Evolutionary conservation across 1,140 invertebrate species (phyloP), one percentile per base, ranked within the genome.

Genomic region (Belonocnema kinseyi): DNA sequence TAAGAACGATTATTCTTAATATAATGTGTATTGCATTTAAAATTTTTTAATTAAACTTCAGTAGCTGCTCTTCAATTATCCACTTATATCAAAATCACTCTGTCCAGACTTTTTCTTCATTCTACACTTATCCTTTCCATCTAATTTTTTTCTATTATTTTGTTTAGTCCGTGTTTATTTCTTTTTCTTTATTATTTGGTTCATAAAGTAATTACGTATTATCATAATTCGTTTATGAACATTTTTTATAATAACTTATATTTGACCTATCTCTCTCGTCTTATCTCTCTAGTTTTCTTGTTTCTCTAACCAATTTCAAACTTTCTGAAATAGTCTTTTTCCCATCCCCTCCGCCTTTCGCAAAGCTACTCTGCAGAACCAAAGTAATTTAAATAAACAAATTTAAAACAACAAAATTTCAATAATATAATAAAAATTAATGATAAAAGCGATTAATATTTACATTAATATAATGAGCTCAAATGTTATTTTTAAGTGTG

Each of bases 11-110:
- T 16, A 66, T n/a, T 40, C 13, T 46, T 46, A 40, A 46, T 17
- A 66, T 40, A 66, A 66, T 46, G n/a, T 40, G 16, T 40, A 33
- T 66, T 66, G 61, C 61, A 40, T n/a, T 40, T 66, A 16, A 14
- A 66, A 46, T 11, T 0, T 40, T 66, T 16, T 3, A 19, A 56
- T 11, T 21, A 66, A 8, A 1, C 3, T 5, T 7, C 26, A 66
- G 21, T 40, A 66, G 58, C 58, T 33, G 16, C 58, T 66, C 40
- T 21, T 66, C 26, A 66, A 33, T 66, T 66, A 4, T 16, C 3
- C 2, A 40, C 14, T n/a, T 21, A n/a, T 66, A n/a, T 33, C 33
- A 26, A 40, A 40, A 40, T 66, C 26, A 40, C 61, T 66, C 40
- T n/a, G 14, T 5, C 19, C 56, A 10, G 1, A 21, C 56, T 33